These are phyloP conservation scores for Leptonema lineaticorne DNA, from an alignment of 1,140 invertebrate genomes.

Conservation along the genomic window DNA sequence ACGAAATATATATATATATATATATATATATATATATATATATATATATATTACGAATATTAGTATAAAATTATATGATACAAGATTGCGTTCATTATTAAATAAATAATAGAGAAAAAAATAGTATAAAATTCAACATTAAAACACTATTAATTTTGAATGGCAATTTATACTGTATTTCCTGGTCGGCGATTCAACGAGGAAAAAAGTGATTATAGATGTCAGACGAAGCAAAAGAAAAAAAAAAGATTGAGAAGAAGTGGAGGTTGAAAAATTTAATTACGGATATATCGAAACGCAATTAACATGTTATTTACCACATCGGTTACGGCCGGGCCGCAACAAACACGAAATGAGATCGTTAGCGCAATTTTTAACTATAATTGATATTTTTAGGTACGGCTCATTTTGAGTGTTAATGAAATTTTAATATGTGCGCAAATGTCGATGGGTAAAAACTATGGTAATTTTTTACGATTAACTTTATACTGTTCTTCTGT, in stretches of 20 bases:
- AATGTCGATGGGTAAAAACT: conserved; percentile 14
- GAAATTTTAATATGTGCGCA: conserved; percentile 11
- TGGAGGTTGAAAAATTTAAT: conserved; percentile 11
- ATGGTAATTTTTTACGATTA: conserved; percentile 12
- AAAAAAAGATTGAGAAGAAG: too few species aligned
- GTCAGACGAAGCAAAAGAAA: not conserved
- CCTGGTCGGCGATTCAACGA: too few species aligned
- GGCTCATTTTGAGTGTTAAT: conserved; percentile 11
- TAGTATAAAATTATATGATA: too few species aligned
- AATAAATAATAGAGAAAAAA: conserved; percentile 3
- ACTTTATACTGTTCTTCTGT: too few species aligned
- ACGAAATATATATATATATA: too few species aligned
- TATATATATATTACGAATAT: too few species aligned
- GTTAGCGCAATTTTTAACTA: conserved; percentile 11
- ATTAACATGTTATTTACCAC: conserved; percentile 6
- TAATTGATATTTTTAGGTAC: conserved; percentile 14
- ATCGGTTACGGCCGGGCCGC: not conserved
- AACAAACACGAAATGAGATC: conserved; percentile 11
- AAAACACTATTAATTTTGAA: conserved; percentile 33
- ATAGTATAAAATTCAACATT: conserved; percentile 33
- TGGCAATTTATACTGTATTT: too few species aligned
- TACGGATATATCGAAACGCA: conserved; percentile 15
- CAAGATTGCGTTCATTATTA: too few species aligned
- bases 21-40: too few species aligned
- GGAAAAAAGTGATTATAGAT: too few species aligned